Conservation (phyloP, 2,797 vertebrate genomes). For the Prionace glauca region DNA sequence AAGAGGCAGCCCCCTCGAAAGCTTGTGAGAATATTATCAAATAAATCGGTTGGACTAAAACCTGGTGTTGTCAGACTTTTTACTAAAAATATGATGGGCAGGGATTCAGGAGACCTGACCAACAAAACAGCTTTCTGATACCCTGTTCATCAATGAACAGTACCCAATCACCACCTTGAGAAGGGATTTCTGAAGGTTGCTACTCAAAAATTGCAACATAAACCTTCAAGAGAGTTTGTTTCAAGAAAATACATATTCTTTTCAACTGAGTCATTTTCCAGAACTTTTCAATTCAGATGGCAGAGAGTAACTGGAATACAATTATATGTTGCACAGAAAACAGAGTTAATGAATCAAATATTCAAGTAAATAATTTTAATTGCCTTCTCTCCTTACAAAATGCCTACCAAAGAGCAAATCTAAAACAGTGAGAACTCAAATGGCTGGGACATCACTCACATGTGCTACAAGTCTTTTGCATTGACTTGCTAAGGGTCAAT, state of each 20-base stretch:
- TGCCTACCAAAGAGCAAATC: not conserved
- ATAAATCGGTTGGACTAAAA: too few relatives aligned
- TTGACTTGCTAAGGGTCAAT: not conserved
- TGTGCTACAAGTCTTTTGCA: not conserved
- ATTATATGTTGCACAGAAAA: not conserved
- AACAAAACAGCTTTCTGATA: not conserved
- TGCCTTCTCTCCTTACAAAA: not conserved
- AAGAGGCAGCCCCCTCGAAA: too few relatives aligned
- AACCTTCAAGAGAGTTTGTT: not conserved
- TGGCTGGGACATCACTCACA: not conserved
- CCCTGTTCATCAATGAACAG: not conserved
- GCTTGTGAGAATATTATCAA: too few relatives aligned
- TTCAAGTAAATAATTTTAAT: not conserved
- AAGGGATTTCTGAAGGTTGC: not conserved
- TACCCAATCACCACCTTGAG: not conserved
- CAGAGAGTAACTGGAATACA: not conserved
- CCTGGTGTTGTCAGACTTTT: too few relatives aligned
- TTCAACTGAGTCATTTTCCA: not conserved
- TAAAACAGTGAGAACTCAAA: not conserved
- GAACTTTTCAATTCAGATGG: not conserved
- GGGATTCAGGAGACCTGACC: not conserved
- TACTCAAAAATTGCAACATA: not conserved
- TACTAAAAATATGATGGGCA: not conserved
- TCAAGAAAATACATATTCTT: not conserved
- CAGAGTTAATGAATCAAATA: not conserved